Base-by-base conservation (phyloP, 2,797 vertebrate genomes). In the Acrossocheilus fasciatus region DNA sequence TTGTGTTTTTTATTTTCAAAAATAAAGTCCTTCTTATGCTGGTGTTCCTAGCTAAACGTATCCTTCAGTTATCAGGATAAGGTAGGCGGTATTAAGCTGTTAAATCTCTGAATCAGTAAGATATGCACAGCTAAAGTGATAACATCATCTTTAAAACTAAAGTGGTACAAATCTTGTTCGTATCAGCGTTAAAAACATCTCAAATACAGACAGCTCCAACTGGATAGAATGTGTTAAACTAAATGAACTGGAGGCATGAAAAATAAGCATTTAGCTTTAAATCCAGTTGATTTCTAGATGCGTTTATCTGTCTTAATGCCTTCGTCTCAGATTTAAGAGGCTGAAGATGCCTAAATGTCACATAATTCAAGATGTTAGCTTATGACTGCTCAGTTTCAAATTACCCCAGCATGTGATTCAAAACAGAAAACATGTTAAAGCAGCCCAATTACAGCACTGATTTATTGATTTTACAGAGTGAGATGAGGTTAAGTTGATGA, bases 391-490 rank as follows among this genome's bases (percentile, higher is more conserved):
- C 94, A 94, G 94, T 87, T 94, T 93, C 88, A 93, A 93, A 95
- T 95, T 93, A 93, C 94, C 92, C 64, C 92, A 85, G 87, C 93
- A 91, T 95, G 93, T 88, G 94, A 94, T 94, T 91, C 91, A 90
- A 92, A 92, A 89, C 93, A 90, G 93, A 92, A 93, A 94, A 94
- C 93, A 94, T 94, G 94, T 92, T 87, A 92, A 88, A 86, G 86
- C 91, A 83, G 91, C 90, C 94, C 94, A 96, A 95, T 96, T 96
- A 96, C 93, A 93, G 93, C 94, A 93, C 93, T 95, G 95, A 95
- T 93, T 93, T 94, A 95, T 96, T 96, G 95, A 95, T 95, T 96
- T 96, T 94, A 91, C 89, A 93, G 94, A 95, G 95, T 94, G 93
- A 94, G 95, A 96, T 95, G 93, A 92, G 93, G 94, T 93, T 94